Base-by-base conservation (phyloP, 2,888 invertebrate species). In the Trichacis sp. region DNA sequence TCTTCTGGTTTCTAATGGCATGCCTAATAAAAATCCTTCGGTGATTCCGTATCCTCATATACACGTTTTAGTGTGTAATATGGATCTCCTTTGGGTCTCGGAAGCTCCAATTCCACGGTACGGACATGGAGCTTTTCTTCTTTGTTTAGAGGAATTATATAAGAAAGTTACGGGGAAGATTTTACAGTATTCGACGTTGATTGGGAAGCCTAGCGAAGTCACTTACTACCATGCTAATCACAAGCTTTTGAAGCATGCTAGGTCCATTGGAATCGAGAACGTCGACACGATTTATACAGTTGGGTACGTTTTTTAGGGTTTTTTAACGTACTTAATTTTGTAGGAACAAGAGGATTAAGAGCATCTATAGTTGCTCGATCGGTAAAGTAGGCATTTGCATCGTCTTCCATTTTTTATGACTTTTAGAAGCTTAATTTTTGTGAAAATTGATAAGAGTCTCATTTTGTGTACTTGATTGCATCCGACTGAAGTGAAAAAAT, bases 71-170 rank as follows among this genome's bases (percentile, higher is more conserved):
- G 90, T 89, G 0, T 90, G 90, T 74, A 91, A 90, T 73, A 88
- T 89, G 87, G 90, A 90, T 82, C 83, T 90, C 45, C 83, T 89
- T 51, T 90, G 89, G 89, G 89, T 90, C 85, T 88, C 90, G 1
- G 90, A 90, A 73, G 89, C 89, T 6, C 86, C 87, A 15, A 87
- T 89, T 81, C 90, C 90, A 1, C 86, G 90, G 86, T 89, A 81
- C 36, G 90, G 89, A 0, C 90, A 91, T 77, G 91, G 91, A 2
- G 88, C 89, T 47, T 91, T 90, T 77, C 80, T 91, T 20, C 80
- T 87, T 9, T 88, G 89, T 71, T 79, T 91, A 48, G 90, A 91
- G 76, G 85, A 86, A 66, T 76, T 90, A 43, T 91, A 90, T 78
- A 87, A 88, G 75, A 87, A 89, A 83, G 85, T 90, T 17, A 89